A percentile compares a stretch with the other conserved stretches of the same genome.
Conservation (phyloP, 1,140 invertebrate genomes). For the Drosophila bifasciata region DNA sequence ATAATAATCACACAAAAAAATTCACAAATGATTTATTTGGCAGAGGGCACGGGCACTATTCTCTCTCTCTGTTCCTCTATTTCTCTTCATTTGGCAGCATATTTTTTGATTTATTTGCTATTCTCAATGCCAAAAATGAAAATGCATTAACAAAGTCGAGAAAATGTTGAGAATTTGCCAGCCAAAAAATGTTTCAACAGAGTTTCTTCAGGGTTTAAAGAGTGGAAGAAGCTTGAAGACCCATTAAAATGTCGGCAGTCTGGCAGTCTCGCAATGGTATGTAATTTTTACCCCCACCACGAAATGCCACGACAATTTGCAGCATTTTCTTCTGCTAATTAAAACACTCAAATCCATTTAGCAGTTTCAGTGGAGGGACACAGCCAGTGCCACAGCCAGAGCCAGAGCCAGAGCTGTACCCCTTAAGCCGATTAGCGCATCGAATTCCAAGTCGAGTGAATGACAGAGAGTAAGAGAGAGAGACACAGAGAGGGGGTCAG, state of each 20-base stretch:
- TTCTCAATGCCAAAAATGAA: constrained; percentile 62
- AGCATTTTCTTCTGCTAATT: constrained; percentile 74
- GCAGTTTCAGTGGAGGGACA: constrained; percentile 25
- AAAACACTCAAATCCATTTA: constrained; percentile 78
- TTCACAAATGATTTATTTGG: constrained; percentile 67
- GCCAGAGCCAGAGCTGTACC: constrained; percentile 16
- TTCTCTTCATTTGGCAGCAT: constrained; percentile 13
- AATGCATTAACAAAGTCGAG: constrained; percentile 49
- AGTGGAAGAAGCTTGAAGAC: constrained; percentile 51
- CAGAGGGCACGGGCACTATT: constrained; percentile 72
- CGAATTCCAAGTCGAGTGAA: constrained; percentile 46
- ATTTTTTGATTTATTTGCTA: constrained; percentile 64
- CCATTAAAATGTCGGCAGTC: constrained; percentile 45
- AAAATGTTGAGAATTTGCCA: constrained; percentile 18
- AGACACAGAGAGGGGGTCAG: background rate
- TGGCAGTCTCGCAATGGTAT: background rate
- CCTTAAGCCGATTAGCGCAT: constrained; percentile 61
- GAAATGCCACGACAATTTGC: constrained; percentile 51
- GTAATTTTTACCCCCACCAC: constrained; percentile 6
- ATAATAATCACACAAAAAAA: constrained; percentile 57
- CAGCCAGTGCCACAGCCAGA: background rate
- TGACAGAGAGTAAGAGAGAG: constrained; percentile 23
- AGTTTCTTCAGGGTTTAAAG: constrained; percentile 33
- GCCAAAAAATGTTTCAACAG: constrained; percentile 44
- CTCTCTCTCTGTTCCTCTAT: constrained; percentile 58